Conservation (phyloP, 2,888 invertebrate species). For the Drosophila picticornis region DNA sequence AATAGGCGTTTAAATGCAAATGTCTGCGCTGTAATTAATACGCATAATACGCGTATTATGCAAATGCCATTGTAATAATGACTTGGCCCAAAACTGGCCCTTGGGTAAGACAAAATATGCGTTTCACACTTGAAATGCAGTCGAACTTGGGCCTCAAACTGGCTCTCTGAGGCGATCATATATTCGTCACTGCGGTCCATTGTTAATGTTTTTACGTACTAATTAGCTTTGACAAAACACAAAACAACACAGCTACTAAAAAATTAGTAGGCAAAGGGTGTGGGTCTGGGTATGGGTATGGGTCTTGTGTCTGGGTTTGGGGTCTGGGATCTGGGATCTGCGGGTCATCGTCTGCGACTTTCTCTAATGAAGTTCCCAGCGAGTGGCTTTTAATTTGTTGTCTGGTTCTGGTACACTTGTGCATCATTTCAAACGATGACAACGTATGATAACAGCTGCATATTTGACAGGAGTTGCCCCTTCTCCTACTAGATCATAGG, state of each 20-base stretch:
- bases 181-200: slow-evolving; percentile 72
- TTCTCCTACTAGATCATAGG: slow-evolving; percentile 55
- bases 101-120: slow-evolving; percentile 58
- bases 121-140: slow-evolving; percentile 70
- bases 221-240: slow-evolving; percentile 83
- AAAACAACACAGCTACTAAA: slow-evolving; percentile 70
- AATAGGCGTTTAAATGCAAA: slow-evolving; percentile 80
- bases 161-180: slow-evolving; percentile 50
- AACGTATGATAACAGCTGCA: slow-evolving; percentile 66
- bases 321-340: slow-evolving; percentile 33
- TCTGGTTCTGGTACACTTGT: slow-evolving; percentile 53
- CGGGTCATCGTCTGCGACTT: slow-evolving; percentile 68
- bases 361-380: slow-evolving; percentile 79
- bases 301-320: slow-evolving; percentile 24
- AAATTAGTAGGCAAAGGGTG: slow-evolving; percentile 69
- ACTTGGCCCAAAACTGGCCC: slow-evolving; percentile 53
- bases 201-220: slow-evolving; percentile 78
- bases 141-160: slow-evolving; percentile 18
- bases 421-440: slow-evolving; percentile 68
- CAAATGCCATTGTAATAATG: slow-evolving; percentile 75
- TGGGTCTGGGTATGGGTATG: slow-evolving; percentile 2
- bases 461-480: slow-evolving; percentile 52
- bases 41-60: slow-evolving; percentile 80
- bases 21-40: slow-evolving; percentile 81
- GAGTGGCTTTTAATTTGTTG: slow-evolving; percentile 68